phyloP scores from a whole-genome alignment of 2,797 vertebrate species.

The Ficedula albicollis region DNA sequence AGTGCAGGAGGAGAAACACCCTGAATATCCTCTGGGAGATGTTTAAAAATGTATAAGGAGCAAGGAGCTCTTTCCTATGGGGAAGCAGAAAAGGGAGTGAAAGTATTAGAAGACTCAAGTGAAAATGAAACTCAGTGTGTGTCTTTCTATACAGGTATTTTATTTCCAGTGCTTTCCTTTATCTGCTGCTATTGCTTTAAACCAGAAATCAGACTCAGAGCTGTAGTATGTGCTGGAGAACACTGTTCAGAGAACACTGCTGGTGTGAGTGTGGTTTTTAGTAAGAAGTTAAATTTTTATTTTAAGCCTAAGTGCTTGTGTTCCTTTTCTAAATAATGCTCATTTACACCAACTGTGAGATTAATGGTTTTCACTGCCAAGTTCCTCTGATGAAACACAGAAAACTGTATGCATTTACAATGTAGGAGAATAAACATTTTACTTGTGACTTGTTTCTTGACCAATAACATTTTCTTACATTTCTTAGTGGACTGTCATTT shows the following conservation, averaged over 20 bases:
- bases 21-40: neutral
- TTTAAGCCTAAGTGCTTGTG: neutral
- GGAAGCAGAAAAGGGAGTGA: neutral
- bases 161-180: neutral
- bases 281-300: neutral
- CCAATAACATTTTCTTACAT: neutral
- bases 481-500: neutral
- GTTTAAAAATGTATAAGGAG: neutral
- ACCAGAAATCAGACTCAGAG: neutral
- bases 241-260: neutral
- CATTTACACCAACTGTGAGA: neutral
- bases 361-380: neutral
- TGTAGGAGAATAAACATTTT: neutral
- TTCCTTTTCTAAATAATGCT: neutral
- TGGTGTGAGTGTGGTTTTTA: neutral
- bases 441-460: neutral
- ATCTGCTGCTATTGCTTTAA: neutral
- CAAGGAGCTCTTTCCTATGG: neutral
- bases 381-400: neutral
- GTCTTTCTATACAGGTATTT: neutral
- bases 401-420: neutral
- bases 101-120: neutral
- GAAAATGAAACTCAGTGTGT: neutral
- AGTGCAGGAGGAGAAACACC: neutral
- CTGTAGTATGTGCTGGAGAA: neutral